These are phyloP conservation scores for Ligdia adustata DNA, from an alignment of 2,888 invertebrate genomes.

Conservation along the genomic window DNA sequence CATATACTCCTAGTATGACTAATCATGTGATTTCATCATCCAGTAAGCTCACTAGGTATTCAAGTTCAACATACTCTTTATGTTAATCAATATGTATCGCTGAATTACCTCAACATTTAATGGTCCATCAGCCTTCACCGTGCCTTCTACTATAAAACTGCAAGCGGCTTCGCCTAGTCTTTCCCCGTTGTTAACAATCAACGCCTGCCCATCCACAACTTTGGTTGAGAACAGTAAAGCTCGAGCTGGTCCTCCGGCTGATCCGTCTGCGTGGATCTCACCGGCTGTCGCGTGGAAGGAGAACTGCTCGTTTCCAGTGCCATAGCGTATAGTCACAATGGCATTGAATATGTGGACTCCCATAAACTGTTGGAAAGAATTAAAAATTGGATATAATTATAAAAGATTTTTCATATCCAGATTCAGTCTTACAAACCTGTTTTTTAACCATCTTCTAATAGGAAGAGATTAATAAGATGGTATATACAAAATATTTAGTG, in stretches of 20 bases:
- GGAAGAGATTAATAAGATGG: too few species aligned
- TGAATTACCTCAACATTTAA: constrained; percentile 90
- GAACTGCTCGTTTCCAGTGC: constrained; percentile 86
- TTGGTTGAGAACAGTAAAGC: constrained; percentile 89
- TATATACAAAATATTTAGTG: too few species aligned
- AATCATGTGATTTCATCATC: too few species aligned
- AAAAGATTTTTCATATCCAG: too few species aligned
- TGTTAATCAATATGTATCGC: too few species aligned
- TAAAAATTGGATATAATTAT: too few species aligned
- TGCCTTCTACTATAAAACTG: constrained; percentile 89
- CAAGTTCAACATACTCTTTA: too few species aligned
- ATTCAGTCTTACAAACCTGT: too few species aligned
- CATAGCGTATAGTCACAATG: constrained; percentile 68
- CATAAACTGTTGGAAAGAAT: constrained; percentile 89
- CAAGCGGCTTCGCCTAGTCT: constrained; percentile 89
- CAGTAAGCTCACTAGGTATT: too few species aligned
- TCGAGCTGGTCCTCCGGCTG: constrained; percentile 87
- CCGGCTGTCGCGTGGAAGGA: constrained; percentile 88
- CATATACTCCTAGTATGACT: too few species aligned
- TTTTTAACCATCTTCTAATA: too few species aligned
- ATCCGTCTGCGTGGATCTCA: constrained; percentile 89
- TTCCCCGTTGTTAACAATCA: constrained; percentile 79
- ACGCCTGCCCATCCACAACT: constrained; percentile 86
- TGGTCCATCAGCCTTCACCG: constrained; percentile 91
- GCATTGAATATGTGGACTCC: constrained; percentile 92